Percentiles rank a stretch among this genome's conserved stretches.
phyloP scores from a whole-genome alignment of 2,113 vertebrate species.

The Heliornis fulica region DNA sequence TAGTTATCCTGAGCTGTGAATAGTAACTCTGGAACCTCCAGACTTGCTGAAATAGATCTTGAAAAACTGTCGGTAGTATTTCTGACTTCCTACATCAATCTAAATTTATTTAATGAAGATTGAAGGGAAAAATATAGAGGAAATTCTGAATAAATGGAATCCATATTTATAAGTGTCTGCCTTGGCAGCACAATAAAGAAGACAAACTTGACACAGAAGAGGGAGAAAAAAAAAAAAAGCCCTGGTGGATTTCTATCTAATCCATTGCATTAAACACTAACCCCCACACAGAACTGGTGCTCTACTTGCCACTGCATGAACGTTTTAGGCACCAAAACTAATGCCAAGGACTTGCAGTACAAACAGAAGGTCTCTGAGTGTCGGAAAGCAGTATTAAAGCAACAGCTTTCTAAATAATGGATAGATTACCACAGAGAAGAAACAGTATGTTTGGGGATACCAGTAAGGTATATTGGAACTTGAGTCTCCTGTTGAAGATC shows the following conservation, averaged over 20 bases:
- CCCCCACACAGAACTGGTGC: neutral
- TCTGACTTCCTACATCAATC: neutral
- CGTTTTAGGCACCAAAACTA: neutral
- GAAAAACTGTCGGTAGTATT: neutral
- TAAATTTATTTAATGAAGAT: neutral
- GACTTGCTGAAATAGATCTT: neutral
- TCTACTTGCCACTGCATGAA: neutral
- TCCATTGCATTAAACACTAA: neutral
- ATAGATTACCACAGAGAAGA: neutral
- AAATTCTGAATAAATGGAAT: constrained; percentile 18
- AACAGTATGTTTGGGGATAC: neutral
- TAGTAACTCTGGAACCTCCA: constrained; percentile 17
- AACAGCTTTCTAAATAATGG: neutral
- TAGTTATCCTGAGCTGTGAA: neutral
- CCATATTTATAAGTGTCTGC: neutral
- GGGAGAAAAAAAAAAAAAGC: constrained; percentile 8
- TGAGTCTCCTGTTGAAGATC: neutral
- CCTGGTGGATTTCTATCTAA: neutral
- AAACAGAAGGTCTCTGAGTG: neutral
- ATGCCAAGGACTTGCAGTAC: neutral
- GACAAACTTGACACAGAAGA: neutral
- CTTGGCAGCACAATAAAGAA: neutral
- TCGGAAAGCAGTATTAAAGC: neutral
- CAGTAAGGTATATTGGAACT: neutral
- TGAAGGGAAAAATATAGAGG: neutral